Evolutionary conservation across 1,140 invertebrate genomes (phyloP).

Genomic region (Diuraphis noxia): DNA sequence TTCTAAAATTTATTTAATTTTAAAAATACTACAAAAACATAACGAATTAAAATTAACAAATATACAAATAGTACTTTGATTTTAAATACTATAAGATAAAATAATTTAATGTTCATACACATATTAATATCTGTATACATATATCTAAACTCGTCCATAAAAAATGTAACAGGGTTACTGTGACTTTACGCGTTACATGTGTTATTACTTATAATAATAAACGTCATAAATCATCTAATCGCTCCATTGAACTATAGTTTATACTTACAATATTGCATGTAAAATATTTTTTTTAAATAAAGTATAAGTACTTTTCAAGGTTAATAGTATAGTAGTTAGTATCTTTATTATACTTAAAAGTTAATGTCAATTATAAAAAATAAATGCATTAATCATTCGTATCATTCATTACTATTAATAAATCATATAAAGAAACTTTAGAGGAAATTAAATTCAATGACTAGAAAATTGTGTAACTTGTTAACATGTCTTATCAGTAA

Average conservation of each 20-base stretch:
- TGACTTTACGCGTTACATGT: neutral
- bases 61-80: neutral
- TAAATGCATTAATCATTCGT: neutral
- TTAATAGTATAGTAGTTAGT: neutral
- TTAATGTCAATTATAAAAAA: slow-evolving; percentile 22
- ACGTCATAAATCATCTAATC: neutral
- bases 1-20: too few species aligned
- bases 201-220: slow-evolving; percentile 11
- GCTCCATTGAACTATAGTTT: neutral
- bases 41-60: neutral
- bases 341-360: slow-evolving; percentile 3
- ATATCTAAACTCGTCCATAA: neutral
- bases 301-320: slow-evolving; percentile 18
- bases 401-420: neutral
- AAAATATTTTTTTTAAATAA: slow-evolving; percentile 4
- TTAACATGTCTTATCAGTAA: neutral
- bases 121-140: neutral
- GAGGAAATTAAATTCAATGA: neutral
- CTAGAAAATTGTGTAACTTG: slow-evolving; percentile 1
- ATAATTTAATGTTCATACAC: too few species aligned
- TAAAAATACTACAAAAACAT: neutral
- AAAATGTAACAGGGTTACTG: neutral
- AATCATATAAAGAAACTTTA: neutral
- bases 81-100: neutral
- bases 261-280: neutral